Base-by-base conservation (phyloP, 2,888 invertebrate genomes). In the Macaria notata region DNA sequence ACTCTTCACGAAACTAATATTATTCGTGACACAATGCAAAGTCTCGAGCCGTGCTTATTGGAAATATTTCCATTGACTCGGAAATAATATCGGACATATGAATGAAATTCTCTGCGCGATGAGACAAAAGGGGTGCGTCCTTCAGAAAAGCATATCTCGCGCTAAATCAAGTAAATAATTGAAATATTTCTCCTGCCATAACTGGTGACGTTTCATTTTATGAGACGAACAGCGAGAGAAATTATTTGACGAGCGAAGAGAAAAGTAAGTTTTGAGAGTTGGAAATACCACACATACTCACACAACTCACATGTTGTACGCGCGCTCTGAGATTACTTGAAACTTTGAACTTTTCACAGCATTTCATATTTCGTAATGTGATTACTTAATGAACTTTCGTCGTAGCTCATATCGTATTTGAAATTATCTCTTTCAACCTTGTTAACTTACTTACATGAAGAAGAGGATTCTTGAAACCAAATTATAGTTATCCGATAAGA, bases 11-110 rank as follows among this genome's bases (percentile, higher is more conserved):
- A 62, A 66, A 70, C 36, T 71, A 67, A 70, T 73, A 74, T 73
- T 70, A 76, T 72, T 73, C 69, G 68, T 68, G 73, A 71, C 74
- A 73, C 72, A 75, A 78, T 78, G 74, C 70, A 74, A 75, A 78
- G 71, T 76, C 71, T 65, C 69, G 65, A 46, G 63, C 68, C 65
- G 69, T 76, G 75, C 81, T 81, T 86, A 87, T 86, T 88, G 86
- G 75, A 86, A 86, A 87, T 85, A 82, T 85, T 81, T 81, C 81
- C 78, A 82, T 79, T 79, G 77, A 79, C 62, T 65, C 73, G 84
- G 83, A 85, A 84, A 80, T 81, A 81, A 83, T 84, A 80, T 85
- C 74, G 79, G 76, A 79, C 79, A 78, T 83, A 81, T 81, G 79
- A 84, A 84, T 81, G 77, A 81, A 81, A 81, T 81, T 84, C 75